A percentile compares a stretch with the other conserved stretches of the same genome.
Evolutionary conservation across 30 jellyfish, hydroid and myxozoan genomes (phyloP).

Genomic region (Aurelia sp.): DNA sequence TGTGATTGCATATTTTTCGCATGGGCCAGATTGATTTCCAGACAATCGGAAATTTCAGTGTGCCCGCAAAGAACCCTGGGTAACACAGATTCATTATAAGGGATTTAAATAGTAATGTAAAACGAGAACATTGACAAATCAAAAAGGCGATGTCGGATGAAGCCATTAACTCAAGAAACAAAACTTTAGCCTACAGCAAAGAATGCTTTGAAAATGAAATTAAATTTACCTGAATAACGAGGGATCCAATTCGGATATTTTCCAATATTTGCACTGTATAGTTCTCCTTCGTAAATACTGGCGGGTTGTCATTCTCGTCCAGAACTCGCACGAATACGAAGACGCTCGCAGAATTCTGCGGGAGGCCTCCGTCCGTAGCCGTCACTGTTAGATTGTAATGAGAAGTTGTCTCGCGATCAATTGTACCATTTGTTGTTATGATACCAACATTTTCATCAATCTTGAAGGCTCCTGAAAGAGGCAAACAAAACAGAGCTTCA

Average conservation of each 20-base stretch:
- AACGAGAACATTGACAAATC: neutral
- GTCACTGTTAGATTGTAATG: slow-evolving; percentile 61
- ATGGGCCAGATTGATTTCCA: too few relatives aligned
- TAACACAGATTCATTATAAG: too few relatives aligned
- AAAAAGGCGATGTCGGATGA: neutral
- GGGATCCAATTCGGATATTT: slow-evolving; percentile 39
- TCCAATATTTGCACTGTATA: slow-evolving; percentile 30
- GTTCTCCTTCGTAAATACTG: slow-evolving; percentile 44
- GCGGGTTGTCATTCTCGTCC: slow-evolving; percentile 85
- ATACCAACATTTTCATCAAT: slow-evolving; percentile 61
- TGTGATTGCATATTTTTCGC: too few relatives aligned
- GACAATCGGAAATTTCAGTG: too few relatives aligned
- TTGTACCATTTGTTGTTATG: slow-evolving; percentile 38
- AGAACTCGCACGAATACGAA: slow-evolving; percentile 34
- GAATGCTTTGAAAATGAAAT: too few relatives aligned
- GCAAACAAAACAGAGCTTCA: neutral
- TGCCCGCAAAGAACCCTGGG: too few relatives aligned
- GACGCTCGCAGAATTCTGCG: slow-evolving; percentile 42
- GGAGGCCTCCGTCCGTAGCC: slow-evolving; percentile 78
- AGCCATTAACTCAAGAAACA: neutral
- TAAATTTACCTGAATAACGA: slow-evolving; percentile 29
- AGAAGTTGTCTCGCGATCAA: slow-evolving; percentile 73
- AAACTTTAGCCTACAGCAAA: neutral
- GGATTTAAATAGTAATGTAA: too few relatives aligned
- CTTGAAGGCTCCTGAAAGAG: slow-evolving; percentile 26